A percentile compares a stretch with the other conserved stretches of the same genome.
Conservation (phyloP, 2,113 vertebrate species). For the Chlorodrepanis virens region DNA sequence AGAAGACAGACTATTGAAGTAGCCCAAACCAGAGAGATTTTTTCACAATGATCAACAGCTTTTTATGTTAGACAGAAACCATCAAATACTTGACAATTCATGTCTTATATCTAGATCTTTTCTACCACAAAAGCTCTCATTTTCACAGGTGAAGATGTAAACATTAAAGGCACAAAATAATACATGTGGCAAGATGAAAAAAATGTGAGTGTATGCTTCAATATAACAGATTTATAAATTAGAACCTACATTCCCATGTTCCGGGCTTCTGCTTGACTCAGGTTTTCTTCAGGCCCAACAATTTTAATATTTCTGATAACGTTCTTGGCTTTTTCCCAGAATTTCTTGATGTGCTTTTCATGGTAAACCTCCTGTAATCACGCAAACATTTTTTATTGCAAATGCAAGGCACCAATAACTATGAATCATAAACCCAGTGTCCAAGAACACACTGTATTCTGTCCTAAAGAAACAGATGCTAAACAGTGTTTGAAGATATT, state of each 20-base stretch:
- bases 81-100: not conserved
- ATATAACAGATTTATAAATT: not conserved
- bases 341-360: slow-evolving; percentile 93
- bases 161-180: not conserved
- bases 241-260: slow-evolving; percentile 96
- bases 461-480: not conserved
- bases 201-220: not conserved
- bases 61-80: not conserved
- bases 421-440: not conserved
- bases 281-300: slow-evolving; percentile 92
- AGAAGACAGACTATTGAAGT: not conserved
- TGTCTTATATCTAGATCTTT: not conserved
- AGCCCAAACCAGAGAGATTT: not conserved
- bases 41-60: not conserved
- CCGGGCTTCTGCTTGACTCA: slow-evolving; percentile 94
- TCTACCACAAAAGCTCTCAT: not conserved
- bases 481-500: not conserved
- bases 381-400: slow-evolving; percentile 24
- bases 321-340: slow-evolving; percentile 89
- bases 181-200: not conserved
- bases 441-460: slow-evolving; percentile 28
- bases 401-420: not conserved
- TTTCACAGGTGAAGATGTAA: not conserved
- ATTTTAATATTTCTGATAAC: slow-evolving; percentile 87
- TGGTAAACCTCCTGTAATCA: slow-evolving; percentile 93